Evolutionary conservation across 2,113 vertebrate species (phyloP).

Genomic region (Lutjanus erythropterus): DNA sequence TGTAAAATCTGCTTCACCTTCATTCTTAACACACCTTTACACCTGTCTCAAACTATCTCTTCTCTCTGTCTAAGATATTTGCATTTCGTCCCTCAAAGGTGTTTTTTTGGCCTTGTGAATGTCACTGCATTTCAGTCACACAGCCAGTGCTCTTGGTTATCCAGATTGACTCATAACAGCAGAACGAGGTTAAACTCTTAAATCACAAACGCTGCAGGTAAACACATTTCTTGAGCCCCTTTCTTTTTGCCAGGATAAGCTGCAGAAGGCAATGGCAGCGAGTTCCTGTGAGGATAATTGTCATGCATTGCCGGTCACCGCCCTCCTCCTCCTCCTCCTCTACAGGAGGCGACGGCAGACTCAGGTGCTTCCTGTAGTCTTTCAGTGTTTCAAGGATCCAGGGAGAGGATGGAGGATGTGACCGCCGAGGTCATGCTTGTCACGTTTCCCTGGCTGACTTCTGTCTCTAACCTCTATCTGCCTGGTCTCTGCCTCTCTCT

Average conservation of each 20-base stretch:
- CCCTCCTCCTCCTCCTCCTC: background rate
- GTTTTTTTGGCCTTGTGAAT: background rate
- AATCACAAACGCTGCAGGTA: background rate
- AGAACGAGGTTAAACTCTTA: slow-evolving; percentile 18
- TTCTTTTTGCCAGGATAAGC: slow-evolving; percentile 1
- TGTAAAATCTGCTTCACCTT: background rate
- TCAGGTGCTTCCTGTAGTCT: slow-evolving; percentile 33
- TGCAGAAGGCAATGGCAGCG: background rate
- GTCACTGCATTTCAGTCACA: background rate
- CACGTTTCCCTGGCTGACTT: slow-evolving; percentile 45
- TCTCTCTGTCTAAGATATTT: background rate
- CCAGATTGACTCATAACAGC: background rate
- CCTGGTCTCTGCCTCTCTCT: slow-evolving; percentile 15
- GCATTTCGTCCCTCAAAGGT: background rate
- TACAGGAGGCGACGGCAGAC: background rate
- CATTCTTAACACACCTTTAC: background rate
- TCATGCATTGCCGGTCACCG: slow-evolving; percentile 35
- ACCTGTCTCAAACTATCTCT: slow-evolving; percentile 21
- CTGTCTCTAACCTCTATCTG: slow-evolving; percentile 62
- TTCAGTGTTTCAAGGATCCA: slow-evolving; percentile 31
- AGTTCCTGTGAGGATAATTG: slow-evolving; percentile 21
- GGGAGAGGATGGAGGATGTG: slow-evolving; percentile 24
- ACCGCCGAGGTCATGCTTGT: slow-evolving; percentile 49
- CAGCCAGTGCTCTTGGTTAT: background rate
- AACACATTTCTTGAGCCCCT: background rate